phyloP scores from a whole-genome alignment of 2,113 vertebrate species.

The Notarius lentiginosus region DNA sequence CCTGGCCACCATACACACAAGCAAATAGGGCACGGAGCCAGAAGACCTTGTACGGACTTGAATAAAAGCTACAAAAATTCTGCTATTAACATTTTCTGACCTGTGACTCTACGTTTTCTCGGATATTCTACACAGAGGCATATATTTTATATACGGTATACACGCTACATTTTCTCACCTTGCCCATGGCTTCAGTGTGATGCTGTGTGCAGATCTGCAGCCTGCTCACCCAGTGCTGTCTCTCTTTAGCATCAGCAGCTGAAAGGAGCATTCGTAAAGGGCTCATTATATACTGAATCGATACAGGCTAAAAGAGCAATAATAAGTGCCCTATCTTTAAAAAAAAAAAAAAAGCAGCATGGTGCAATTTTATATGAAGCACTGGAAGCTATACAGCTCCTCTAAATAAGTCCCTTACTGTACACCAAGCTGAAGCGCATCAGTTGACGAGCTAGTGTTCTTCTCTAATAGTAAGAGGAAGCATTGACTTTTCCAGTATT shows the following conservation, averaged over 20 bases:
- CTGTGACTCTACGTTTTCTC: neutral
- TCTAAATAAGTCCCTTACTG: neutral
- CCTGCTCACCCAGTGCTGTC: conserved; percentile 98
- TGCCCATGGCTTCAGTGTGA: conserved; percentile 97
- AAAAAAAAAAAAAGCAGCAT: neutral
- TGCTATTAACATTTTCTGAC: neutral
- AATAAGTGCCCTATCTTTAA: neutral
- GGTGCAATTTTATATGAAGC: neutral
- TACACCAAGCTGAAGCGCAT: neutral
- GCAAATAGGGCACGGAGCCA: neutral
- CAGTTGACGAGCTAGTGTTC: neutral
- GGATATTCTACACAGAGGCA: no score
- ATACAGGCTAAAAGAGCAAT: neutral
- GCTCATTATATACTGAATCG: neutral
- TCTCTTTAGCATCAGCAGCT: conserved; percentile 94
- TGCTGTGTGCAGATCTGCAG: conserved; percentile 97
- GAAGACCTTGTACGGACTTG: neutral
- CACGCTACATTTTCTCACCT: conserved; percentile 72
- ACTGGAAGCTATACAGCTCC: neutral
- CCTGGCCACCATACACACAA: neutral
- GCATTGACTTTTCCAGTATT: conserved; percentile 16
- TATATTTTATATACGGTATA: neutral
- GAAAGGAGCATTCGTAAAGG: conserved; percentile 2
- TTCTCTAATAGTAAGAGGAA: neutral
- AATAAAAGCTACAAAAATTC: neutral